phyloP scores from a whole-genome alignment of 1,140 invertebrate species.

The Grapholita molesta region DNA sequence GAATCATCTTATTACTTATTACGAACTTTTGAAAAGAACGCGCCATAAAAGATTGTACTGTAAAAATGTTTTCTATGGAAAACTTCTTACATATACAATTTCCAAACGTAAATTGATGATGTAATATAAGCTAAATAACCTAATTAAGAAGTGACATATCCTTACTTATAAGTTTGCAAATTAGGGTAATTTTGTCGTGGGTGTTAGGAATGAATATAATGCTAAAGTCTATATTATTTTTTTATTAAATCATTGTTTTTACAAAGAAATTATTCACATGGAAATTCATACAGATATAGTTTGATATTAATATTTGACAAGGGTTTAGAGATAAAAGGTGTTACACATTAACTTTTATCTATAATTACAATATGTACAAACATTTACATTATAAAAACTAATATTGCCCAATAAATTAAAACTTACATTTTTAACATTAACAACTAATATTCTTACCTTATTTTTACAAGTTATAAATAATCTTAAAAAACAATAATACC shows the following conservation, averaged over 20 bases:
- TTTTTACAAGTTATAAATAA: not conserved
- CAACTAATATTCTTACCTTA: not conserved
- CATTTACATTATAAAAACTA: conserved; percentile 39
- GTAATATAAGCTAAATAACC: too few relatives aligned
- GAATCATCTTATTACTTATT: too few relatives aligned
- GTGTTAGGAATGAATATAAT: not conserved
- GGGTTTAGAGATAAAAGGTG: conserved; percentile 66
- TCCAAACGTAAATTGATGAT: too few relatives aligned
- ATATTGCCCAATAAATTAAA: not conserved
- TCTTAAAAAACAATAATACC: not conserved
- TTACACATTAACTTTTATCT: conserved; percentile 50
- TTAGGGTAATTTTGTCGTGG: too few relatives aligned
- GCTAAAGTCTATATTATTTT: conserved; percentile 30
- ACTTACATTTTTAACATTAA: not conserved
- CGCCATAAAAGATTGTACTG: too few relatives aligned
- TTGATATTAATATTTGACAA: conserved; percentile 70
- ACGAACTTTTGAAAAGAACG: too few relatives aligned
- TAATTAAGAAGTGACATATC: too few relatives aligned
- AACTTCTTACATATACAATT: too few relatives aligned
- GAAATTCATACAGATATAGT: conserved; percentile 58
- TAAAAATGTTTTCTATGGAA: too few relatives aligned
- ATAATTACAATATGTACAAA: conserved; percentile 39
- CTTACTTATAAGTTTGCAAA: too few relatives aligned
- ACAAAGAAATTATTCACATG: conserved; percentile 73
- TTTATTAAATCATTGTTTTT: conserved; percentile 68